These are phyloP conservation scores for Pogoniulus pusillus DNA, from an alignment of 2,797 vertebrate species.

Conservation along the genomic window DNA sequence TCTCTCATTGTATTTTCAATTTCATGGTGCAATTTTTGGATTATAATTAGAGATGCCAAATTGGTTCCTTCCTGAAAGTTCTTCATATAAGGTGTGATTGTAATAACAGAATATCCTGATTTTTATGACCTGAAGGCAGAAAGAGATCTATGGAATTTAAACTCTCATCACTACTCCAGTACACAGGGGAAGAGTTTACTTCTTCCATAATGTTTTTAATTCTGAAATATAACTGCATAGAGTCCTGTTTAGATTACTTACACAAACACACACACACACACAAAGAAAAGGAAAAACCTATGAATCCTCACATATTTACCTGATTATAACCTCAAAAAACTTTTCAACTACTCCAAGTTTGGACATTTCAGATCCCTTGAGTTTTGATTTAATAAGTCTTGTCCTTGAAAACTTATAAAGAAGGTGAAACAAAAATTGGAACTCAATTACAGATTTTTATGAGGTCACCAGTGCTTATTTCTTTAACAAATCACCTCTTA, in stretches of 20 bases:
- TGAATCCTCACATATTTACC: not conserved
- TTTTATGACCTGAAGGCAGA: not conserved
- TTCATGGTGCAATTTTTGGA: not conserved
- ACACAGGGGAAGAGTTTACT: not conserved
- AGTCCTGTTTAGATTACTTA: not conserved
- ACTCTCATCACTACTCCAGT: not conserved
- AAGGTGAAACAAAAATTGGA: not conserved
- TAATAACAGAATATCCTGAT: not conserved
- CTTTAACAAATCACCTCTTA: not conserved
- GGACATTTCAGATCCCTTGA: not conserved
- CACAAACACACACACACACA: accelerated
- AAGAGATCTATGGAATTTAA: not conserved
- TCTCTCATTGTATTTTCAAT: not conserved
- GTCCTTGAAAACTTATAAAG: not conserved
- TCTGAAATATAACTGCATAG: not conserved
- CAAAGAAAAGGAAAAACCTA: not conserved
- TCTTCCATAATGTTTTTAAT: not conserved
- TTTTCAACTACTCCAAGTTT: not conserved
- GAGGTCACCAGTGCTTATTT: not conserved
- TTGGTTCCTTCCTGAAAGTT: not conserved
- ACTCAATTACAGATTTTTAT: not conserved
- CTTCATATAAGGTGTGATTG: not conserved
- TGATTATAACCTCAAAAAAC: not conserved
- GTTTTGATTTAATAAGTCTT: not conserved
- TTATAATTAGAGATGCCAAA: not conserved